Percentiles rank a stretch among this genome's conserved stretches.
Evolutionary conservation across 2,113 vertebrate species (phyloP).

Genomic region (Pelobates fuscus): DNA sequence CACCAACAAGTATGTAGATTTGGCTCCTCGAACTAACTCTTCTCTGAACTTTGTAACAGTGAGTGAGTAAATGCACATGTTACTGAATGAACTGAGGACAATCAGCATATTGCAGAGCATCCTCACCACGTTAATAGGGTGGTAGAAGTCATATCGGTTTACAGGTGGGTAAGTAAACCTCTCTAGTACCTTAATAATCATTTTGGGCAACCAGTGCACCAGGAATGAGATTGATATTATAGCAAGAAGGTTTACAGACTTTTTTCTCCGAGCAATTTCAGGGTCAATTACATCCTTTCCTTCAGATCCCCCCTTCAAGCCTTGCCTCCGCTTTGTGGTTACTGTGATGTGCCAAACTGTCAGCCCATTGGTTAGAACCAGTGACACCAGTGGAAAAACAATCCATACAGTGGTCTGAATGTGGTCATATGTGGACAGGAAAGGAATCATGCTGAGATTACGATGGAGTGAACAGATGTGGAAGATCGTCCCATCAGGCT

Average conservation of each 20-base stretch:
- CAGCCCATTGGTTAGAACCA: constrained; percentile 42
- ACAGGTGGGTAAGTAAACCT: constrained; percentile 24
- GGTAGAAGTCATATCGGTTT: constrained; percentile 40
- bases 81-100: constrained; percentile 38
- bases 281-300: constrained; percentile 22
- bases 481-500: constrained; percentile 28
- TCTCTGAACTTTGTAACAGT: constrained; percentile 42
- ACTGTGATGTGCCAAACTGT: constrained; percentile 27
- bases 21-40: constrained; percentile 24
- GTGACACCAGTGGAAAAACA: constrained; percentile 13
- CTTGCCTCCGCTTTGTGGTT: constrained; percentile 10
- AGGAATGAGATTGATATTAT: constrained; percentile 40
- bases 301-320: constrained; percentile 2
- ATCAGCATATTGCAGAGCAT: constrained; percentile 41
- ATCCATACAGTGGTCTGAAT: constrained; percentile 40
- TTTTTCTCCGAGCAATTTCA: constrained; percentile 39
- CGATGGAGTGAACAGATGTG: constrained; percentile 19
- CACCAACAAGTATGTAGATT: background rate
- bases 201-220: constrained; percentile 37
- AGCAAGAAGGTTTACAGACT: constrained; percentile 38
- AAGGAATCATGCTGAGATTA: constrained; percentile 22
- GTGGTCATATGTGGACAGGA: constrained; percentile 33
- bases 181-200: constrained; percentile 42
- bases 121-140: constrained; percentile 28
- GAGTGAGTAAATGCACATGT: constrained; percentile 46